Percentiles rank a stretch among this genome's conserved stretches.
Evolutionary conservation across 2,113 vertebrate genomes (phyloP).

Genomic region (Neopipo cinnamomea): DNA sequence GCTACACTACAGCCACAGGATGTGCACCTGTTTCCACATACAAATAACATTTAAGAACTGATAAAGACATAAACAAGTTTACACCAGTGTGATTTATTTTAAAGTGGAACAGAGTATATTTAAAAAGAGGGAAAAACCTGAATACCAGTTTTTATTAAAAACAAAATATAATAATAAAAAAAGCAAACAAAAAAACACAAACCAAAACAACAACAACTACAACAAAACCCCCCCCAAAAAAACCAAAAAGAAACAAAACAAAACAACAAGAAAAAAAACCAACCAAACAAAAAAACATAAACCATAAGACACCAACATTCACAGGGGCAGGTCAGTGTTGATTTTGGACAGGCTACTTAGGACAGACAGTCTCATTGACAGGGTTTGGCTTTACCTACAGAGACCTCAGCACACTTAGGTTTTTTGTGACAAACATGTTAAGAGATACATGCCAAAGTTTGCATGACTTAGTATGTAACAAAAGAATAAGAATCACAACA

Average conservation of each 20-base stretch:
- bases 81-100: not conserved
- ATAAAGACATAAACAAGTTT: not conserved
- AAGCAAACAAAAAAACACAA: no score
- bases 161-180: not conserved
- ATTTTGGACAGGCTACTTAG: not conserved
- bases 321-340: rapidly evolving
- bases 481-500: not conserved
- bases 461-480: not conserved
- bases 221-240: no score
- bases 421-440: not conserved
- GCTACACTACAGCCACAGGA: not conserved
- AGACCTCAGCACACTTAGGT: not conserved
- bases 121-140: not conserved
- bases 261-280: no score
- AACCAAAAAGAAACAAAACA: no score
- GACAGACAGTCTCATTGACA: not conserved
- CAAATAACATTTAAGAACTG: not conserved
- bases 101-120: not conserved
- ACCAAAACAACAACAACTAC: no score
- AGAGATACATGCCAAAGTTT: not conserved
- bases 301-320: rapidly evolving
- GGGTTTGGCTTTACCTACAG: not conserved
- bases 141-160: not conserved
- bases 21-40: not conserved
- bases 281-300: not conserved